A percentile compares a stretch with the other conserved stretches of the same genome.
These are phyloP conservation scores for Reticulitermes lucifugus DNA, from an alignment of 2,888 invertebrate species.

Conservation along the genomic window DNA sequence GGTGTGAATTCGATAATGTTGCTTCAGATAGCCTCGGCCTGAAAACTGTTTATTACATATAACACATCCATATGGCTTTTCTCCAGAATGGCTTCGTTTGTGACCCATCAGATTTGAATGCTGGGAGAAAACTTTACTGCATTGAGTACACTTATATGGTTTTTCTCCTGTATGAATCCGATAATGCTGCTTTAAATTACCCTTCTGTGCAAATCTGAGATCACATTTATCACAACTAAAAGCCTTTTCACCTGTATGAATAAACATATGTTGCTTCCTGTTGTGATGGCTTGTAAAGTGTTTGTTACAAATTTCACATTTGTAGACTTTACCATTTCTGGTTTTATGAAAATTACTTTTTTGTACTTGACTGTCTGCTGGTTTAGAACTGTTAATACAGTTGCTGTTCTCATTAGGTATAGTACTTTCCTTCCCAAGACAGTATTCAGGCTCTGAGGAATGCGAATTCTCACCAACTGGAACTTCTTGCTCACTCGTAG, in stretches of 20 bases:
- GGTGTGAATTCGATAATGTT: not conserved
- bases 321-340: not conserved
- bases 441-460: too few species aligned
- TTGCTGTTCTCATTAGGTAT: too few species aligned
- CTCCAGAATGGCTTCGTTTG: not conserved
- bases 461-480: too few species aligned
- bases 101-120: not conserved
- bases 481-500: too few species aligned
- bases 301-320: not conserved
- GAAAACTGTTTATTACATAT: not conserved
- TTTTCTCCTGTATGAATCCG: slow-evolving; percentile 6
- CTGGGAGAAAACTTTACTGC: slow-evolving; percentile 1
- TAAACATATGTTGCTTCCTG: not conserved
- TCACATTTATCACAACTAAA: not conserved
- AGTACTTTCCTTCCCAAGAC: too few species aligned
- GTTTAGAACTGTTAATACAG: too few species aligned
- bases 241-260: not conserved
- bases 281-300: not conserved
- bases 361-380: too few species aligned
- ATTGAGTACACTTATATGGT: not conserved
- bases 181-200: not conserved
- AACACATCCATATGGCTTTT: not conserved
- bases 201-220: not conserved
- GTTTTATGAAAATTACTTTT: too few species aligned
- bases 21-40: not conserved